These are phyloP conservation scores for Tetramorium bicarinatum DNA, from an alignment of 2,888 invertebrate genomes.

Conservation along the genomic window DNA sequence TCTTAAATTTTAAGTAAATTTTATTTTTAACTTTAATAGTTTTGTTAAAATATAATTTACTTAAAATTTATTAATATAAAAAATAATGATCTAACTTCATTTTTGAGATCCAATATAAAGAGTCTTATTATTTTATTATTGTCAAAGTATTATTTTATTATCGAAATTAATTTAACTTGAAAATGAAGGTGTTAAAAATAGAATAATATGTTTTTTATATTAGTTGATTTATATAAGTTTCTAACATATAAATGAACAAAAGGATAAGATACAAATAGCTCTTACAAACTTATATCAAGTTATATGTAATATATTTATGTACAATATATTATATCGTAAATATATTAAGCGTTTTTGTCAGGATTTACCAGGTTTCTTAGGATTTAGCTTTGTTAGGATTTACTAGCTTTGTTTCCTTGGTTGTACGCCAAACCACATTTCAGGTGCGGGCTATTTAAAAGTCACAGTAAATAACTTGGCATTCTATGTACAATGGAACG, in stretches of 20 bases:
- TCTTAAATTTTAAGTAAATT: neutral
- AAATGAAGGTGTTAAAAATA: neutral
- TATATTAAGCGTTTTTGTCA: neutral
- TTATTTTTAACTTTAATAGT: neutral
- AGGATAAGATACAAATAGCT: neutral
- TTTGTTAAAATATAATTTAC: neutral
- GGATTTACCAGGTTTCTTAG: neutral
- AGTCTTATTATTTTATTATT: neutral
- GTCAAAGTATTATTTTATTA: neutral
- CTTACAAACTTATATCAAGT: neutral
- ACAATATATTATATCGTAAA: neutral
- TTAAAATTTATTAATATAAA: neutral
- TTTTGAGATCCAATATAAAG: neutral
- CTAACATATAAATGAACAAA: neutral
- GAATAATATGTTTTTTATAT: neutral
- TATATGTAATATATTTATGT: neutral
- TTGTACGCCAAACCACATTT: constrained; percentile 43
- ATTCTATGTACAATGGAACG: constrained; percentile 37
- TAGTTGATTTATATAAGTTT: neutral
- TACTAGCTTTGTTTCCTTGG: constrained; percentile 39
- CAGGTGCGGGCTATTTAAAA: constrained; percentile 47
- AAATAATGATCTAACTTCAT: neutral
- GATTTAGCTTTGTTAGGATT: constrained; percentile 25
- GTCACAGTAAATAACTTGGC: constrained; percentile 54
- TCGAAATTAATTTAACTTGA: neutral